Conservation (phyloP, 2,888 invertebrate species). For the Tyria jacobaeae region DNA sequence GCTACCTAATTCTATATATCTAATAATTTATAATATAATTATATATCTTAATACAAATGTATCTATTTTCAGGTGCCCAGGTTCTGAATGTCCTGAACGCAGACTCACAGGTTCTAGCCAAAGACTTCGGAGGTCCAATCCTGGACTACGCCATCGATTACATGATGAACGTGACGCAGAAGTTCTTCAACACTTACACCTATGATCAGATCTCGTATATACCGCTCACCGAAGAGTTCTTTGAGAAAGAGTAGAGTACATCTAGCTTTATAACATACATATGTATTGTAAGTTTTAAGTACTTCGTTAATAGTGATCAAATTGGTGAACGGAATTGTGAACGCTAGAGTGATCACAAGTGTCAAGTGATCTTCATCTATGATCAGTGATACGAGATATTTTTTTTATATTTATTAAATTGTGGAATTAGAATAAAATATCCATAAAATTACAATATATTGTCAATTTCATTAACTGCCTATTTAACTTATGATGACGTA, state of each 20-base stretch:
- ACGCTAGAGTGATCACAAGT: neutral
- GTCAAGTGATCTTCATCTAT: neutral
- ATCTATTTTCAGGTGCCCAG: constrained; percentile 68
- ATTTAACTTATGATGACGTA: neutral
- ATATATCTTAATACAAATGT: no score
- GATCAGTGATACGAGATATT: no score
- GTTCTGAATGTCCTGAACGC: constrained; percentile 76
- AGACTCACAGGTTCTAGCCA: constrained; percentile 77
- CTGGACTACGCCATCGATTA: constrained; percentile 81
- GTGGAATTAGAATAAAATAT: no score
- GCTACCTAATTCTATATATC: no score
- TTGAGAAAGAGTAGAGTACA: constrained; percentile 63
- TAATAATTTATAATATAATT: no score
- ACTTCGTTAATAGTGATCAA: neutral
- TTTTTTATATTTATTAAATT: no score
- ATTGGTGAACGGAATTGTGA: neutral
- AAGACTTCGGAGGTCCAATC: constrained; percentile 81
- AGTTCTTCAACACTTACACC: constrained; percentile 79
- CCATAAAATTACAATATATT: no score
- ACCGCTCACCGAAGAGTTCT: constrained; percentile 77
- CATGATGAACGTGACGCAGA: constrained; percentile 81
- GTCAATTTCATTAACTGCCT: no score
- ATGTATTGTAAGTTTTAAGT: neutral
- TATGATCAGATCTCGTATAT: constrained; percentile 78
- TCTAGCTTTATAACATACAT: neutral